phyloP scores from a whole-genome alignment of 2,113 vertebrate species.

The Solea solea region DNA sequence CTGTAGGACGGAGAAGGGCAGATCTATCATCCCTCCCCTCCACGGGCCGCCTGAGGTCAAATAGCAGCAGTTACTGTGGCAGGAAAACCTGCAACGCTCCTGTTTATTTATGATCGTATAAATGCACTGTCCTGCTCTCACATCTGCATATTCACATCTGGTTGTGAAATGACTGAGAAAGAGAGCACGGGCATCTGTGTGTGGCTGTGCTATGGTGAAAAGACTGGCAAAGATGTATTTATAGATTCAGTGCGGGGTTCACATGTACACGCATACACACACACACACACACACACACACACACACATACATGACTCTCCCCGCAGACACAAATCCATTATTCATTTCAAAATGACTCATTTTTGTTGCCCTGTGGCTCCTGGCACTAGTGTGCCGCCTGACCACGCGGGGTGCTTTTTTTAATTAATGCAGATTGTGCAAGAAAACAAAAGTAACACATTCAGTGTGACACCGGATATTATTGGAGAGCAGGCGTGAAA shows the following conservation, averaged over 20 bases:
- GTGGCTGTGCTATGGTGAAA: constrained; percentile 44
- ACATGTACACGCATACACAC: constrained; percentile 21
- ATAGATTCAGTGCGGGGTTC: constrained; percentile 60
- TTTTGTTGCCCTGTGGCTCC: constrained; percentile 72
- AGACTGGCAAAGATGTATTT: constrained; percentile 72
- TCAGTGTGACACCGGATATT: constrained; percentile 65
- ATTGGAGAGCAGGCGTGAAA: constrained; percentile 54
- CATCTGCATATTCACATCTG: constrained; percentile 70
- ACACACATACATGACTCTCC: constrained; percentile 42
- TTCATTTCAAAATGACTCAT: constrained; percentile 85
- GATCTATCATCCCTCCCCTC: constrained; percentile 77
- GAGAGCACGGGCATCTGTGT: constrained; percentile 51
- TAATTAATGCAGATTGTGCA: constrained; percentile 80
- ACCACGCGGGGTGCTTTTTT: constrained; percentile 70
- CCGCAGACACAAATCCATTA: constrained; percentile 79
- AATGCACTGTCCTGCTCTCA: constrained; percentile 30
- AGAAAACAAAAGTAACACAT: constrained; percentile 75
- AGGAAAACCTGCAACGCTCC: constrained; percentile 74
- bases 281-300: constrained; percentile 14
- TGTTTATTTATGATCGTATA: constrained; percentile 74
- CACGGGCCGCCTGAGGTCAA: constrained; percentile 73
- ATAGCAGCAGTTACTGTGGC: constrained; percentile 69
- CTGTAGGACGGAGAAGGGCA: constrained; percentile 81
- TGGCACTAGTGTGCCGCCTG: constrained; percentile 68
- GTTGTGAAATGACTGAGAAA: constrained; percentile 41